Evolutionary conservation across 2,888 invertebrate species (phyloP).

Genomic region (Allophyes oxyacanthae): DNA sequence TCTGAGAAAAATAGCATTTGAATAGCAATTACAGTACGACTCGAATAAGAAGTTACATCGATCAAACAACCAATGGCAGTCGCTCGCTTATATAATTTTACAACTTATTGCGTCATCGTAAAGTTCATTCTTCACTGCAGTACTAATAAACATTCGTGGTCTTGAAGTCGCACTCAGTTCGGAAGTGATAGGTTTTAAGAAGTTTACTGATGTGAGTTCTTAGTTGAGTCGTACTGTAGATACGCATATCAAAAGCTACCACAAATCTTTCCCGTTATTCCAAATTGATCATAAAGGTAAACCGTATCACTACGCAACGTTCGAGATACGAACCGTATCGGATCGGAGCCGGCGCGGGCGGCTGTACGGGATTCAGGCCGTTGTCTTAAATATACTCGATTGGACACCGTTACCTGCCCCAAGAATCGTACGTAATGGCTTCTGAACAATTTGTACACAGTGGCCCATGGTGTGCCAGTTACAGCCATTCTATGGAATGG

Average conservation of each 20-base stretch:
- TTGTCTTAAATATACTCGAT: conserved; percentile 47
- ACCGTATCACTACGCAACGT: conserved; percentile 24
- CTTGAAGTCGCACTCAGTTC: too few species aligned
- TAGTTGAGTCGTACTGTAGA: too few species aligned
- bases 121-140: too few species aligned
- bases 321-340: conserved; percentile 38
- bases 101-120: too few species aligned
- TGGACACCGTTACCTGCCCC: conserved; percentile 20
- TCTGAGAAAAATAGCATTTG: neutral
- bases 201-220: too few species aligned
- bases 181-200: too few species aligned
- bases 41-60: too few species aligned
- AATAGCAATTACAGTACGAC: neutral
- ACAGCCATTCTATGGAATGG: too few species aligned
- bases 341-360: conserved; percentile 32
- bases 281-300: conserved; percentile 31
- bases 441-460: conserved; percentile 1
- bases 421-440: conserved; percentile 17
- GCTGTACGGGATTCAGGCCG: conserved; percentile 41
- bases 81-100: too few species aligned
- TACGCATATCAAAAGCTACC: conserved; percentile 1
- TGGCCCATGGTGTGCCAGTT: neutral
- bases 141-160: too few species aligned
- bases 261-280: conserved; percentile 28
- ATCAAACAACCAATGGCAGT: too few species aligned